Evolutionary conservation across 2,113 vertebrate species (phyloP).

Genomic region (Nanorana parkeri): DNA sequence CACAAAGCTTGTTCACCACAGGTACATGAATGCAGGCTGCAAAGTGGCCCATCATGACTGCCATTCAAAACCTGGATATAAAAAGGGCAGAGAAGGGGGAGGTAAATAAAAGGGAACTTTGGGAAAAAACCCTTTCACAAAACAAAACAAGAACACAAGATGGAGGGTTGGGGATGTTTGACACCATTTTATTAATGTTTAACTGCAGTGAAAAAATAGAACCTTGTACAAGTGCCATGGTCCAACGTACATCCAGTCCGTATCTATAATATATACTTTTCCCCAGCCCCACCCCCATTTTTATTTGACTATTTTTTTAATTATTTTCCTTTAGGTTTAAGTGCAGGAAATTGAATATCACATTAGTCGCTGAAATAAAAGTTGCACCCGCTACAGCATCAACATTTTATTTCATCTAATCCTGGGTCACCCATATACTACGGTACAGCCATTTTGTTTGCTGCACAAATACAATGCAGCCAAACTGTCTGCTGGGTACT

Average conservation of each 20-base stretch:
- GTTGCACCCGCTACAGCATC: slow-evolving; percentile 44
- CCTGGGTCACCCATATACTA: slow-evolving; percentile 5
- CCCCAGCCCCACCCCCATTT: slow-evolving; percentile 62
- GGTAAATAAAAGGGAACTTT: background rate
- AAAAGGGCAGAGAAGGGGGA: too few species aligned
- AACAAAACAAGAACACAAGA: slow-evolving; percentile 72
- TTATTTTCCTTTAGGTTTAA: slow-evolving; percentile 57
- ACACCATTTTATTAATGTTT: slow-evolving; percentile 91
- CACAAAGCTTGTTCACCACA: background rate
- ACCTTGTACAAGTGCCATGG: slow-evolving; percentile 93
- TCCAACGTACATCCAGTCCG: slow-evolving; percentile 71
- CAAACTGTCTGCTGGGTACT: background rate
- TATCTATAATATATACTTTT: slow-evolving; percentile 69
- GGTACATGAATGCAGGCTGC: too few species aligned
- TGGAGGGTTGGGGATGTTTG: slow-evolving; percentile 84
- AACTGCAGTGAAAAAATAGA: slow-evolving; percentile 98
- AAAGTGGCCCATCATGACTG: background rate
- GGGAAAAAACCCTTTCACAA: slow-evolving; percentile 37
- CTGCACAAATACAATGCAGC: background rate
- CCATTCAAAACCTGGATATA: background rate
- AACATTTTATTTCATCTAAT: slow-evolving; percentile 24
- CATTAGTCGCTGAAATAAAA: slow-evolving; percentile 55
- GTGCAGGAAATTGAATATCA: slow-evolving; percentile 55
- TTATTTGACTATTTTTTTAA: slow-evolving; percentile 62
- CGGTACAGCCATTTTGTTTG: background rate